Conservation (phyloP, 1,140 invertebrate genomes). For the Acyrthosiphon pisum region DNA sequence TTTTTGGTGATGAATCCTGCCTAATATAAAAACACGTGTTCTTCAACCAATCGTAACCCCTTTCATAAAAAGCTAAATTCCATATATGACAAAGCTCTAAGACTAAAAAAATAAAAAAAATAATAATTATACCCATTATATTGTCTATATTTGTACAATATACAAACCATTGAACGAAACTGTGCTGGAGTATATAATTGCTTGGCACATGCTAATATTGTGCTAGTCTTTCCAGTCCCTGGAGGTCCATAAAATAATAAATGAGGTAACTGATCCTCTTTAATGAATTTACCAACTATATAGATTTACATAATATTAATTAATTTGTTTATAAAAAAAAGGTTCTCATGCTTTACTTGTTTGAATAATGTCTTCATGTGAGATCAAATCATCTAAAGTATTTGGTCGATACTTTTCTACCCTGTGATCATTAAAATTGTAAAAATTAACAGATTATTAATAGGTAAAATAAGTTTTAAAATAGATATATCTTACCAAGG, state of each 20-base stretch:
- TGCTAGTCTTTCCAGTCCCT: slow-evolving; percentile 98
- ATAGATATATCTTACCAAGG: slow-evolving; percentile 65
- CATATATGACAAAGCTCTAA: no score
- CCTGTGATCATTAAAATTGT: slow-evolving; percentile 69
- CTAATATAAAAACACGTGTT: no score
- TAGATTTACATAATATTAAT: slow-evolving; percentile 62
- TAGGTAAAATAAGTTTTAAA: not conserved
- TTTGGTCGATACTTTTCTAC: slow-evolving; percentile 98
- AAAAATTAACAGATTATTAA: not conserved
- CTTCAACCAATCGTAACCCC: no score
- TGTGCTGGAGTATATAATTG: slow-evolving; percentile 89
- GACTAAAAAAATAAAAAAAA: no score
- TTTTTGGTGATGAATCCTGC: no score
- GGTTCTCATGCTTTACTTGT: slow-evolving; percentile 78
- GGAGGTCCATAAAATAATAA: slow-evolving; percentile 98
- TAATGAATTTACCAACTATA: slow-evolving; percentile 90
- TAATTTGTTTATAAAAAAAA: not conserved
- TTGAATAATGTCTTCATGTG: slow-evolving; percentile 95
- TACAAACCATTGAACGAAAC: slow-evolving; percentile 83
- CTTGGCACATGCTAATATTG: slow-evolving; percentile 94
- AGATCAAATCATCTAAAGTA: slow-evolving; percentile 90
- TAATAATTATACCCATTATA: not conserved
- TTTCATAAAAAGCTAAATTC: no score
- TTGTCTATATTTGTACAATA: not conserved
- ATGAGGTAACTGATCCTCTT: slow-evolving; percentile 93